A percentile compares a stretch with the other conserved stretches of the same genome.
phyloP scores from a whole-genome alignment of 1,140 invertebrate genomes.

The Rhyacophila brunnea region DNA sequence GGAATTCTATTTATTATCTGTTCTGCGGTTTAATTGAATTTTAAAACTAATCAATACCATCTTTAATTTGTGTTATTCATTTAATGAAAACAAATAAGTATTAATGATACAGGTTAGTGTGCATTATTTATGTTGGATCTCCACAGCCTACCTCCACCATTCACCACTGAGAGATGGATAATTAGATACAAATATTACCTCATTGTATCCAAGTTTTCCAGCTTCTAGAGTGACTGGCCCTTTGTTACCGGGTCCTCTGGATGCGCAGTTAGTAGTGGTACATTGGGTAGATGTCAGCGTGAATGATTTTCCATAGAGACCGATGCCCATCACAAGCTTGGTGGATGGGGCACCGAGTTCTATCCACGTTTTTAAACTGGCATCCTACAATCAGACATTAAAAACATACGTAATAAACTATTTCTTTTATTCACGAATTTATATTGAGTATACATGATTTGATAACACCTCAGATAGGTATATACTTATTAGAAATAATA shows the following conservation, averaged over 20 bases:
- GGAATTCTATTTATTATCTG: too few species aligned
- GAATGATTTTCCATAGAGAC: conserved; percentile 68
- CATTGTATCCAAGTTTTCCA: conserved; percentile 77
- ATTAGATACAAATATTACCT: conserved; percentile 44
- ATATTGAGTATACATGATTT: conserved; percentile 35
- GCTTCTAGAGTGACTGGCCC: conserved; percentile 69
- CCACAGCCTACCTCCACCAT: too few species aligned
- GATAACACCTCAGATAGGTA: too few species aligned
- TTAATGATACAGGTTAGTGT: too few species aligned
- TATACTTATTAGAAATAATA: too few species aligned
- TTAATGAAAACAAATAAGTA: too few species aligned
- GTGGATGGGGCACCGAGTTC: conserved; percentile 53
- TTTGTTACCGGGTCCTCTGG: conserved; percentile 55
- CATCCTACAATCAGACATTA: conserved; percentile 31
- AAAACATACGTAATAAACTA: too few species aligned
- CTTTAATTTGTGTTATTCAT: too few species aligned
- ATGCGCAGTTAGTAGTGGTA: conserved; percentile 51
- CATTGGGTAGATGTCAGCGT: conserved; percentile 50
- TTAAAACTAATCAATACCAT: too few species aligned
- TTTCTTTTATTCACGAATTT: conserved; percentile 50
- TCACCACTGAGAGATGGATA: too few species aligned
- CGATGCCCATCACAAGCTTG: conserved; percentile 68
- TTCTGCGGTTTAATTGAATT: too few species aligned
- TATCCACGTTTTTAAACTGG: conserved; percentile 41
- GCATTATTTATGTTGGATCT: too few species aligned